Evolutionary conservation across 1,140 invertebrate species (phyloP).

Genomic region (Lordiphosa collinella): DNA sequence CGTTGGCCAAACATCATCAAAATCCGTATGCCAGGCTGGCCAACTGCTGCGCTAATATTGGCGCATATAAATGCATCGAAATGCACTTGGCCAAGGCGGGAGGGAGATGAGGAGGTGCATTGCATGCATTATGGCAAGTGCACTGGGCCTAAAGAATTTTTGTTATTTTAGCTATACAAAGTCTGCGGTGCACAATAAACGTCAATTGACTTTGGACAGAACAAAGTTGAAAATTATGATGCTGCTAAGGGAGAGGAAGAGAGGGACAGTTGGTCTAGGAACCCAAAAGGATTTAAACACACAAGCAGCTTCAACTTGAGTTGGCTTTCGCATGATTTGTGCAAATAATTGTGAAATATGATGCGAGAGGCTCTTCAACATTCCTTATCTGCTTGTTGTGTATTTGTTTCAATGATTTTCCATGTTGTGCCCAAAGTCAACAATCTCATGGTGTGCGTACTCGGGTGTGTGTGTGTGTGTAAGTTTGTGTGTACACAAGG

Average conservation of each 20-base stretch:
- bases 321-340: slow-evolving; percentile 7
- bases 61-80: slow-evolving; percentile 73
- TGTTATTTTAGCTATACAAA: slow-evolving; percentile 79
- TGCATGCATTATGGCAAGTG: slow-evolving; percentile 44
- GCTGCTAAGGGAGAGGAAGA: background rate
- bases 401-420: slow-evolving; percentile 43
- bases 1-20: slow-evolving; percentile 71
- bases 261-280: background rate
- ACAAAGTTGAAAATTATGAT: slow-evolving; percentile 35
- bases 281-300: slow-evolving; percentile 38
- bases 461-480: slow-evolving; percentile 6
- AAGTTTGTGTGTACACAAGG: slow-evolving; percentile 37
- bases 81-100: slow-evolving; percentile 39
- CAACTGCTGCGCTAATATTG: slow-evolving; percentile 61
- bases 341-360: slow-evolving; percentile 67
- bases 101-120: slow-evolving; percentile 9
- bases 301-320: slow-evolving; percentile 33
- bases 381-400: slow-evolving; percentile 3
- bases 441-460: slow-evolving; percentile 35
- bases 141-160: slow-evolving; percentile 41
- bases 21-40: slow-evolving; percentile 33
- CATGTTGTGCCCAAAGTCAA: slow-evolving; percentile 46
- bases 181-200: slow-evolving; percentile 73
- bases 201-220: slow-evolving; percentile 62
- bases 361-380: slow-evolving; percentile 18